These are phyloP conservation scores for Scolopax rusticola DNA, from an alignment of 2,797 vertebrate genomes.

Conservation along the genomic window DNA sequence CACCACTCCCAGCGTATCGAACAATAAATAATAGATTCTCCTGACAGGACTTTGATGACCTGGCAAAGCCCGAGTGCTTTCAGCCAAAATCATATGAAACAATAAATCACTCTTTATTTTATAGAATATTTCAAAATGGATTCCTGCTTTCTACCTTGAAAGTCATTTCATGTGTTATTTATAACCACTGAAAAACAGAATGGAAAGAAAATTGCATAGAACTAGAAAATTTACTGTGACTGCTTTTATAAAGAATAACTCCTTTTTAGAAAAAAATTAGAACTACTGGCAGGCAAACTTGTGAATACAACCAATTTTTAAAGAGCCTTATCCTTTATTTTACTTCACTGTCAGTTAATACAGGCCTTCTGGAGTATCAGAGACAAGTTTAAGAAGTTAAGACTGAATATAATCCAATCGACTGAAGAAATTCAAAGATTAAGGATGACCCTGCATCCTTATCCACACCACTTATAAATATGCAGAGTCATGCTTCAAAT, in stretches of 20 bases:
- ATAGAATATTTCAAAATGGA: constrained; percentile 89
- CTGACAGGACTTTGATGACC: constrained; percentile 87
- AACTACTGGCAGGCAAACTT: constrained; percentile 68
- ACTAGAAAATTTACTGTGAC: constrained; percentile 81
- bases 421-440: background rate
- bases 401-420: background rate
- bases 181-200: constrained; percentile 82
- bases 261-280: constrained; percentile 65
- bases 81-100: constrained; percentile 87
- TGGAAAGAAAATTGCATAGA: constrained; percentile 81
- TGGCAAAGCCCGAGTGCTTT: constrained; percentile 86
- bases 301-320: constrained; percentile 56
- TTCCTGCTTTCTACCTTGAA: constrained; percentile 88
- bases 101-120: constrained; percentile 89
- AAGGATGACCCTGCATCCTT: background rate
- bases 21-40: constrained; percentile 87
- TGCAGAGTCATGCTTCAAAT: background rate
- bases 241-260: constrained; percentile 79
- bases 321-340: constrained; percentile 26
- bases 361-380: background rate
- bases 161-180: constrained; percentile 89
- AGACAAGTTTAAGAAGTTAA: background rate
- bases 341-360: background rate
- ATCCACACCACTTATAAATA: background rate
- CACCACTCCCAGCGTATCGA: constrained; percentile 79